Evolutionary conservation across 2,797 vertebrate genomes (phyloP).

Genomic region (Cynodonichthys magdalenae): DNA sequence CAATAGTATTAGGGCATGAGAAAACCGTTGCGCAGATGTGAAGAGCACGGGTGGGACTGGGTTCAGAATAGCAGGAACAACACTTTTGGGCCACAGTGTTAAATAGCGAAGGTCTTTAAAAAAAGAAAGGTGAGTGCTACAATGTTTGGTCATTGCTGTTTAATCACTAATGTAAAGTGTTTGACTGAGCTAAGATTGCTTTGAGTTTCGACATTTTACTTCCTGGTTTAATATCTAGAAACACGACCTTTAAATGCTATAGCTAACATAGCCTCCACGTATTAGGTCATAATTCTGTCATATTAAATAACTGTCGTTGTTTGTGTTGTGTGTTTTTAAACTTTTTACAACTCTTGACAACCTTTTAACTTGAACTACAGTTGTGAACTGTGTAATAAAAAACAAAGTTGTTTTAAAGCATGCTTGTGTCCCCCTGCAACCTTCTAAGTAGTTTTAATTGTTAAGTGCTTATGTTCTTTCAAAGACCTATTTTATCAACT

Average conservation of each 20-base stretch:
- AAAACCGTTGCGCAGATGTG: slow-evolving; percentile 46
- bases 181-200: too few species aligned
- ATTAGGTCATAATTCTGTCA: neutral
- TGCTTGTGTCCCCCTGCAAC: too few species aligned
- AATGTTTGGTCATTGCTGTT: accelerated
- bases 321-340: neutral
- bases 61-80: neutral
- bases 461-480: too few species aligned
- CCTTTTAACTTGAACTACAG: neutral
- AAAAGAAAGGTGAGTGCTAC: slow-evolving; percentile 39
- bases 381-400: too few species aligned
- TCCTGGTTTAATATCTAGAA: slow-evolving; percentile 1
- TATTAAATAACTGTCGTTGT: neutral
- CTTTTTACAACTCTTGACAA: neutral
- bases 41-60: neutral
- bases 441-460: too few species aligned
- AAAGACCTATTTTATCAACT: too few species aligned
- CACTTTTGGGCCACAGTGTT: neutral
- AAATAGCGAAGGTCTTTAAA: neutral
- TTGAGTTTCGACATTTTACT: neutral
- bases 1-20: slow-evolving; percentile 39
- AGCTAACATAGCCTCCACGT: neutral
- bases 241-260: neutral
- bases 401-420: neutral
- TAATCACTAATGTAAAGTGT: too few species aligned